Evolutionary conservation across 2,888 invertebrate species (phyloP).

Genomic region (Cheilosia impressa): DNA sequence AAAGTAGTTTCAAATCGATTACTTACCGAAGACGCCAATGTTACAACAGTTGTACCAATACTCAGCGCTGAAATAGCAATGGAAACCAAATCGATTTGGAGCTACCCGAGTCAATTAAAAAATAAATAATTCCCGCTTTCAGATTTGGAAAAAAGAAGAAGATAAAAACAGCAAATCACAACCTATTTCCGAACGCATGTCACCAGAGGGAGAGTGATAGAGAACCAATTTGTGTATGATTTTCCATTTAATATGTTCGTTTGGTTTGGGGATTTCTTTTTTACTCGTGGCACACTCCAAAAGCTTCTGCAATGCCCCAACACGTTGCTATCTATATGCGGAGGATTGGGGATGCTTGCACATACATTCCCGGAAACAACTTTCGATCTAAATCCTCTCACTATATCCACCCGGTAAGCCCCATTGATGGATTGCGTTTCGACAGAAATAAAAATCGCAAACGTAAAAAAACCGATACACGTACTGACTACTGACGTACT

Average conservation of each 20-base stretch:
- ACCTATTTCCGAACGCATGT: conserved; percentile 30
- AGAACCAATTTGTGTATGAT: conserved; percentile 42
- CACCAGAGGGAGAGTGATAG: not conserved
- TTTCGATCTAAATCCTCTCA: conserved; percentile 37
- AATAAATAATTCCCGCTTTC: not conserved
- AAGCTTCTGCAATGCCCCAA: not conserved
- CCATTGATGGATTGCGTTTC: conserved; percentile 53
- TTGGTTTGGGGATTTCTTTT: not conserved
- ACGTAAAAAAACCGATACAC: conserved; percentile 4
- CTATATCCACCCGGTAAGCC: conserved; percentile 49
- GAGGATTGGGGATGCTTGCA: conserved; percentile 4
- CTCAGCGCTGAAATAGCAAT: too few relatives aligned
- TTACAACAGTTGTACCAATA: too few relatives aligned
- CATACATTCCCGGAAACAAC: conserved; percentile 32
- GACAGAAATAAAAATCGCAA: conserved; percentile 38
- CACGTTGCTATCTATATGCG: not conserved
- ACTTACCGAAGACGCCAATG: too few relatives aligned
- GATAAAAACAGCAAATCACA: conserved; percentile 7
- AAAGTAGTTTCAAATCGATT: too few relatives aligned
- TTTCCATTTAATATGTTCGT: conserved; percentile 31
- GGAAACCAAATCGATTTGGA: not conserved
- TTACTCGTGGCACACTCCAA: not conserved
- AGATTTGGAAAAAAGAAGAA: not conserved
- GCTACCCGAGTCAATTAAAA: conserved; percentile 4
- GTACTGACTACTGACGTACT: conserved; percentile 4